Evolutionary conservation across 2,113 vertebrate species (phyloP), one percentile per base, ranked within the genome.

Genomic region (Myrmophylax atrothorax): DNA sequence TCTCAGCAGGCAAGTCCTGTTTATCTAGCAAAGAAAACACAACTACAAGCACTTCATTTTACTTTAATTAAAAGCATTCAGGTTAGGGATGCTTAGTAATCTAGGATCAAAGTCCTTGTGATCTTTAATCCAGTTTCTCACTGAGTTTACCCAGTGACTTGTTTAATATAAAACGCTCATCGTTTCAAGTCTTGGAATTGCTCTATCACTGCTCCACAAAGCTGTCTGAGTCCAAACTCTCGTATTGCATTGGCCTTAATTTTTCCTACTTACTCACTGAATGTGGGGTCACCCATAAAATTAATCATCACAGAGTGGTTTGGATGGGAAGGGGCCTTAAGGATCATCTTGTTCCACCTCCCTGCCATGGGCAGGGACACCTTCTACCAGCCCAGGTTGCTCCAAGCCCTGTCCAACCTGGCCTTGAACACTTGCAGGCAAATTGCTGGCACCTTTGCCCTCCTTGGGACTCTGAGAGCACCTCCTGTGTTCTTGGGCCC

Each of bases 81-180:
- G 73, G 85, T n/a, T 81, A 83, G 92, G 1, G 8, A 95, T 96
- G 94, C 94, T 94, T 97, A 96, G 94, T 96, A 97, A 96, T 93
- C 92, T 94, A 90, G 93, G 94, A 95, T 96, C 96, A 97, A 96
- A 97, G 95, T 67, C 85, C n/a, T 70, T 97, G 88, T 94, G 94
- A 94, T 96, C 96, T 97, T 86, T 87, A 95, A 96, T 93, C 49
- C 79, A 64, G 76, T 86, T 96, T 92, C 96, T 94, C 88, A 77
- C 66, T 55, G 83, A 44, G 90, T 94, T 93, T 92, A 94, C 75
- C 52, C n/a, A 50, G 56, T 84, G 94, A n/a, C 90, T 91, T 47
- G 77, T 81, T 93, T 84, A 90, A 82, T 68, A 14, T 13, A 67
- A 90, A 94, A 37, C 60, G 52, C 70, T 18, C 28, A 10, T 82